Conservation (phyloP, 2,113 vertebrate genomes). For the Tautogolabrus adspersus region DNA sequence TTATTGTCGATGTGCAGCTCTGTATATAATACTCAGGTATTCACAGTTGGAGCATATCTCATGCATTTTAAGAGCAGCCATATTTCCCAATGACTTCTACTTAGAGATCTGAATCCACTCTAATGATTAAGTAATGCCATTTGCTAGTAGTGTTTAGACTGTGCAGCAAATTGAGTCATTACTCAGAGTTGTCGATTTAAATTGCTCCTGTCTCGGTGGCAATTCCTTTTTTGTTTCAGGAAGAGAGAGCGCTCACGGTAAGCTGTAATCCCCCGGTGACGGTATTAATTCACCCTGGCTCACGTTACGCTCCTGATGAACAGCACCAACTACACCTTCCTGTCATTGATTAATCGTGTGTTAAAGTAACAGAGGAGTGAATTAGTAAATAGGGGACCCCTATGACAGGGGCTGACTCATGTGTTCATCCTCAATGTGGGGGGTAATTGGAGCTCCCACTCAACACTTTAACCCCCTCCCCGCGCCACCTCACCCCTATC, state of each 20-base stretch:
- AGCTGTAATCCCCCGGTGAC: constrained; percentile 77
- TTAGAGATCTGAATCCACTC: constrained; percentile 65
- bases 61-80: constrained; percentile 41
- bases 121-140: constrained; percentile 80
- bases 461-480: constrained; percentile 39
- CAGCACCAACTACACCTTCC: constrained; percentile 73
- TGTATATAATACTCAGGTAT: constrained; percentile 26
- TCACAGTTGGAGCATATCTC: constrained; percentile 5
- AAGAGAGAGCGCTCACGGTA: constrained; percentile 62
- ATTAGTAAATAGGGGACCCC: constrained; percentile 76
- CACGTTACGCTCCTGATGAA: constrained; percentile 76
- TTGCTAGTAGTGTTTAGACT: constrained; percentile 80
- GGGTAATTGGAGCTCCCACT: constrained; percentile 71
- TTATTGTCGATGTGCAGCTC: not conserved
- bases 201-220: constrained; percentile 78
- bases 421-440: constrained; percentile 44
- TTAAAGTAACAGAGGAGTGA: constrained; percentile 81
- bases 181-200: constrained; percentile 80
- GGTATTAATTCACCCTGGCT: constrained; percentile 78
- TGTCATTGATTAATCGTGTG: constrained; percentile 83
- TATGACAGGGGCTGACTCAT: constrained; percentile 60
- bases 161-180: constrained; percentile 79
- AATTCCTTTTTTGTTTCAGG: constrained; percentile 78
- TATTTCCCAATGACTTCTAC: constrained; percentile 59
- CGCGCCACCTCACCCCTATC: constrained; percentile 57